Base-by-base conservation (phyloP, 2,113 vertebrate species). In the Pachycephala philippinensis region DNA sequence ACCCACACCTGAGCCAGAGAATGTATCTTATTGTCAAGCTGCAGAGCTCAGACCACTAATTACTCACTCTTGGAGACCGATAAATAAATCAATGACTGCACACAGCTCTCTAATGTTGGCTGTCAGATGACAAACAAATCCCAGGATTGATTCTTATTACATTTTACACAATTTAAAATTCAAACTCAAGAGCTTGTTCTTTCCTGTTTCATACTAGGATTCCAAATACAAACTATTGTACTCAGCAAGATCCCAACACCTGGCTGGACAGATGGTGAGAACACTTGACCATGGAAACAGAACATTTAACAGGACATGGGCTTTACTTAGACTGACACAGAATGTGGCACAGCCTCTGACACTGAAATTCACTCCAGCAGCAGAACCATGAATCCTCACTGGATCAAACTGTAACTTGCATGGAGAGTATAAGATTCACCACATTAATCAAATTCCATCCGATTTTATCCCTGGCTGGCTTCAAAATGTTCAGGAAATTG, bases 371-470 rank as follows among this genome's bases (percentile, higher is more conserved):
- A 64, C 18, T 40, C 26, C 61, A n/a, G 16, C 0, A 54, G 30
- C 27, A 85, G 47, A 42, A 39, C 27, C 10, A 17, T 3, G 4
- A 28, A 71, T n/a, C 40, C 49, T 44, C 56, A 71, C 5, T 26
- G 1, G 0, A 87, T 7, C 27, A 28, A 49, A 65, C 14, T 72
- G 53, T 47, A 72, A 63, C 27, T 19, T 21, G 77, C 23, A 35
- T 1, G 1, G 4, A 39, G 16, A 71, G 7, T 2, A 13, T 6
- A 20, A 4, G 2, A 57, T 53, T 64, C 12, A 61, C 6, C 12
- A 35, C 8, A 27, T 39, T 15, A 13, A 60, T 11, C 37, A 87
- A 85, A 76, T 40, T 37, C 18, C 20, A 75, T 6, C 31, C 49
- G 24, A 64, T 69, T 64, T 90, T 33, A 47, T 63, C 39, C 18